Evolutionary conservation across 2,888 invertebrate species (phyloP).

Genomic region (Criorhina ranunculi): DNA sequence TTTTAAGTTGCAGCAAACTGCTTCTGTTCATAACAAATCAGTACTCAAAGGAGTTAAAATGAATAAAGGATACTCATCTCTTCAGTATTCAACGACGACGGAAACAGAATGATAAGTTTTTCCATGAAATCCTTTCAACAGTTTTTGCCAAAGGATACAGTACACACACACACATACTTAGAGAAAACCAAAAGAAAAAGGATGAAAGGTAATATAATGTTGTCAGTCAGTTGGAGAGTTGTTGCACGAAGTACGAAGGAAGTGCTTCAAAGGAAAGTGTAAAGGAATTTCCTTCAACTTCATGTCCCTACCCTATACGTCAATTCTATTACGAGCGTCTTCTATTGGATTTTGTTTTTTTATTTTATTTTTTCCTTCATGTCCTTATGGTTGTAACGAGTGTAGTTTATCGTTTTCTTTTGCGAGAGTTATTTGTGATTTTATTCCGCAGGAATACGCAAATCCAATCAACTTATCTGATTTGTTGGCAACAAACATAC

Average conservation of each 20-base stretch:
- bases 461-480: slow-evolving; percentile 64
- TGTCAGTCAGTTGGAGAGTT: slow-evolving; percentile 19
- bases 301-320: not conserved
- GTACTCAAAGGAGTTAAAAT: slow-evolving; percentile 33
- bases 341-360: slow-evolving; percentile 28
- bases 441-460: slow-evolving; percentile 30
- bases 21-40: slow-evolving; percentile 12
- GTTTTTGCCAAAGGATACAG: slow-evolving; percentile 22
- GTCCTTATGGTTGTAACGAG: slow-evolving; percentile 10
- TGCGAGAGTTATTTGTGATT: slow-evolving; percentile 38
- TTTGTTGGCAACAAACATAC: slow-evolving; percentile 25
- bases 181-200: slow-evolving; percentile 1
- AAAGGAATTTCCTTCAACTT: slow-evolving; percentile 16
- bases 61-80: slow-evolving; percentile 11
- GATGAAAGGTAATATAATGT: slow-evolving; percentile 29
- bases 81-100: slow-evolving; percentile 34
- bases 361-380: slow-evolving; percentile 1
- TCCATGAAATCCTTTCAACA: slow-evolving; percentile 12
- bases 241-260: not conserved
- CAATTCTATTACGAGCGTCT: slow-evolving; percentile 19
- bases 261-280: not conserved
- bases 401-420: slow-evolving; percentile 19
- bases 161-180: no score
- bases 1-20: slow-evolving; percentile 6
- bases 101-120: slow-evolving; percentile 17